phyloP scores from a whole-genome alignment of 2,888 invertebrate genomes.

The Xylophagus ater region DNA sequence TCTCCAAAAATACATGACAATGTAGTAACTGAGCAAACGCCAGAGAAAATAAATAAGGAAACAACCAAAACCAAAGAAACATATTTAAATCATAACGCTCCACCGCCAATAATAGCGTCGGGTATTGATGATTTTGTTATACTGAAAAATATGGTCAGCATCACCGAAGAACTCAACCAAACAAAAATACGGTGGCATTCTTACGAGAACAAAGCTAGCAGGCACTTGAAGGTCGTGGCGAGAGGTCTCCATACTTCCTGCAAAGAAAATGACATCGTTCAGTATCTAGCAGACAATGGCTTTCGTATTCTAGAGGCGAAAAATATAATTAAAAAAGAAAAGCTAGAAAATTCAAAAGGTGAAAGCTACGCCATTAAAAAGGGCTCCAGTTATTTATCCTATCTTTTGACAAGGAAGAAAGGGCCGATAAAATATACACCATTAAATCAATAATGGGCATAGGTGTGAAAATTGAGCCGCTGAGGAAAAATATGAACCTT shows the following conservation, averaged over 20 bases:
- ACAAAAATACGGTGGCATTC: too few species aligned
- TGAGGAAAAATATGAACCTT: constrained; percentile 10
- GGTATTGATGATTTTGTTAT: too few species aligned
- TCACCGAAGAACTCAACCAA: too few species aligned
- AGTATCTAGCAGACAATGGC: background rate
- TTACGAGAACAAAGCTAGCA: too few species aligned
- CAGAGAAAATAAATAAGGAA: too few species aligned
- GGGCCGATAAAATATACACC: background rate
- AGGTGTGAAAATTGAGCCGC: constrained; percentile 7
- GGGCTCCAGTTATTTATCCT: background rate
- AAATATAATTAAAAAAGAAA: background rate
- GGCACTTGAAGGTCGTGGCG: too few species aligned
- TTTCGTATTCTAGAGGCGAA: background rate
- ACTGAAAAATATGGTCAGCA: too few species aligned
- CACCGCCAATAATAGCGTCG: too few species aligned
- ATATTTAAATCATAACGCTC: too few species aligned
- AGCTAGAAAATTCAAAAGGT: background rate
- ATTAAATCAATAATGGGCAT: constrained; percentile 4
- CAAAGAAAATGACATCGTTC: background rate
- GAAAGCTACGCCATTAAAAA: background rate
- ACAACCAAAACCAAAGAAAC: too few species aligned
- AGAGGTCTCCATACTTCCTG: background rate
- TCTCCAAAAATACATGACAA: too few species aligned
- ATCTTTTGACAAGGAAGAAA: background rate
- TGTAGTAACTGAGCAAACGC: too few species aligned